Evolutionary conservation across 30 jellyfish, hydroid and myxozoan species (phyloP), one percentile per base, ranked within the genome.

Genomic region (Nemopilema nomurai): DNA sequence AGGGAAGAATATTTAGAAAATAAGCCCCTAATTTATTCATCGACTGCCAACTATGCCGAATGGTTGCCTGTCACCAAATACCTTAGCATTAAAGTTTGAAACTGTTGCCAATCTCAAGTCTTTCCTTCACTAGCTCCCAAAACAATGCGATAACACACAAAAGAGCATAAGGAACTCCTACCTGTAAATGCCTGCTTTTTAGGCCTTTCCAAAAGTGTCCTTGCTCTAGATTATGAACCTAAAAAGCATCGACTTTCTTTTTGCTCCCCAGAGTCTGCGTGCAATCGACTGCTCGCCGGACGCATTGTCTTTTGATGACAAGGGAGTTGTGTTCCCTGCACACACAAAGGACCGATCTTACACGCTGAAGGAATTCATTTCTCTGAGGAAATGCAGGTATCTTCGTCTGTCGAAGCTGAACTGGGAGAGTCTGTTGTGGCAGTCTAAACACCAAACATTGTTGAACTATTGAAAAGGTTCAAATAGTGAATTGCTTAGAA

Each of bases 351-450:
- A 67, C 32, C 73, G 64, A 1, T 79, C 67, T 17, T 67, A 77
- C 71, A 30, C 92, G 6, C 24, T 91, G 69, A 86, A 86, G 51
- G 96, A 91, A 53, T 91, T 78, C 76, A 73, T 81, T 18, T 57
- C 96, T 25, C 80, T 91, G 24, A 24, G 97, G 62, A 91, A 91
- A 85, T 91, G 97, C 93, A 41, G 94, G 51, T 91, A 91, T 71
- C 68, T 91, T 8, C 62, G 97, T 33, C 62, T 91, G 82, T 91
- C 97, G 29, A 84, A 85, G 52, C 84, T 91, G 53, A 91, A 91
- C 65, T 91, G 93, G 97, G 93, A 85, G 62, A 91, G 97, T 53
- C 62, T 91, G 67, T 49, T 33, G 41, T 79, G 91, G 89, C 96
- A 80, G 73, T 77, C 96, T 22, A 79, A 24, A 69, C 83, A 79